Evolutionary conservation across 2,888 invertebrate genomes (phyloP), one percentile per base, ranked within the genome.

Genomic region (Hypolimnas misippus): DNA sequence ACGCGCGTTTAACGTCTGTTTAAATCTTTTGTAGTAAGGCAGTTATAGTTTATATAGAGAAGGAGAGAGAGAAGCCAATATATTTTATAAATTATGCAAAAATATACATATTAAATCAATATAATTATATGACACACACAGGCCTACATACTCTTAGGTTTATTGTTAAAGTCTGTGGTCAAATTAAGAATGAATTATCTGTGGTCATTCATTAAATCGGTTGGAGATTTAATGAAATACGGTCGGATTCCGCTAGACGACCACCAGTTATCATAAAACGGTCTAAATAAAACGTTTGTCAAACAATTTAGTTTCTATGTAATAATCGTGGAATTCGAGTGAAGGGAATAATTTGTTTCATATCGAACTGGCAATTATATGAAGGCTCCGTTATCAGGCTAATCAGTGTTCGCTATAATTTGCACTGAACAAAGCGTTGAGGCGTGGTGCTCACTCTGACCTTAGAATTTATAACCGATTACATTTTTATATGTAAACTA

Each of bases 301-400:
- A 42, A 10, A 12, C 42, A 17, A 42, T 42, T 42, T 42, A 42
- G 17, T 42, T 17, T 17, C 19, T 42, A 42, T 8, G 17, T 42
- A 16, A 42, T 42, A 8, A 17, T 42, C 16, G 42, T 42, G 42
- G 42, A 42, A 42, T 42, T 42, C 17, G 17, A 42, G 42, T 42
- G 42, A 42, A 42, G 42, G 42, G 42, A n/a, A 42, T 42, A 42
- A 42, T 42, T 42, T 42, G 42, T 42, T 42, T 21, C 12, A n/a
- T 12, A 19, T 44, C 10, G 44, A 46, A 46, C 21, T n/a, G 21
- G 46, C n/a, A 25, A 46, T 46, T n/a, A n/a, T 21, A 12, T 46
- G 21, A 46, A 46, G 46, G 46, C 6, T 21, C 21, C 12, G 12
- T 46, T 46, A 46, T 46, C 46, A 46, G 10, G 12, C 10, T 21